Evolutionary conservation across 2,888 invertebrate genomes (phyloP).

Genomic region (Pherbina coryleti): DNA sequence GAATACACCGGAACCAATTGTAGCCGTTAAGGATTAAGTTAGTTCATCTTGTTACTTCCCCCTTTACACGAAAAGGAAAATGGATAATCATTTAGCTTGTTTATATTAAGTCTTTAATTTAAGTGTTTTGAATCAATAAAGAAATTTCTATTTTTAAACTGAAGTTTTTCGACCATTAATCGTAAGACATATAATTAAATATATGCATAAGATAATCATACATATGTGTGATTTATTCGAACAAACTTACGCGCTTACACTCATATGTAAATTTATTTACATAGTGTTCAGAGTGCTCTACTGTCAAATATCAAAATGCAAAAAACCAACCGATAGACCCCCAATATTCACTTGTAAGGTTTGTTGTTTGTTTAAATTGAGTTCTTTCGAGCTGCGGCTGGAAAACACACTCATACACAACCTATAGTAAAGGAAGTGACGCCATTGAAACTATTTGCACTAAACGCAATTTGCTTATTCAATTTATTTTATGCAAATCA

Average conservation of each 20-base stretch:
- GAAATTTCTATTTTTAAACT: neutral
- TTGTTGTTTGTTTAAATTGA: no score
- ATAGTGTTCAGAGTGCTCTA: constrained; percentile 9
- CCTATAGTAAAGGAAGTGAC: constrained; percentile 25
- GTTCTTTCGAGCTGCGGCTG: neutral
- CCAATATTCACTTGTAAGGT: neutral
- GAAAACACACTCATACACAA: constrained; percentile 1
- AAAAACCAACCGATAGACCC: constrained; percentile 15
- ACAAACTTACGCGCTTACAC: neutral
- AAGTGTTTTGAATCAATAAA: neutral
- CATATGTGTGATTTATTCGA: neutral
- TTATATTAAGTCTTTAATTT: constrained; percentile 1
- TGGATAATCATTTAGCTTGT: neutral
- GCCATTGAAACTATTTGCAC: constrained; percentile 44
- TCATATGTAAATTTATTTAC: neutral
- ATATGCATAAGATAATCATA: neutral
- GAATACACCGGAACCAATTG: constrained; percentile 76
- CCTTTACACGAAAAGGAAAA: neutral
- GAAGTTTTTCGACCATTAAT: no score
- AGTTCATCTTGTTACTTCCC: neutral
- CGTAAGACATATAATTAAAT: neutral
- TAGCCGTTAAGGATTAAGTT: constrained; percentile 46
- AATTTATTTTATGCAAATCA: constrained; percentile 63
- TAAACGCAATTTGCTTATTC: constrained; percentile 64
- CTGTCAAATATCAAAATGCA: constrained; percentile 38